phyloP scores from a whole-genome alignment of 2,888 invertebrate species.

The Scotopteryx bipunctaria region DNA sequence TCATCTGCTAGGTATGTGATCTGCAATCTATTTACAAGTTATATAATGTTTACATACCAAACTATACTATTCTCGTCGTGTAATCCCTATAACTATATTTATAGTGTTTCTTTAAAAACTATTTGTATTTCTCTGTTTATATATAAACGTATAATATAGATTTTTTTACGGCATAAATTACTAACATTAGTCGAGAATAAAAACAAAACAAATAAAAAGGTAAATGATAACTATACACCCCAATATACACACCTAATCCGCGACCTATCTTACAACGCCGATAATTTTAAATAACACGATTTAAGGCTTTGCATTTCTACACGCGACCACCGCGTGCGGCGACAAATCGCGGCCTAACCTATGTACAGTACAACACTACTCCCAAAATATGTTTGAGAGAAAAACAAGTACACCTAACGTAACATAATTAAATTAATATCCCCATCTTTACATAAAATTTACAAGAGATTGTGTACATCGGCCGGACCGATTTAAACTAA shows the following conservation, averaged over 20 bases:
- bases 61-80: slow-evolving; percentile 79
- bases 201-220: slow-evolving; percentile 63
- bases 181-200: slow-evolving; percentile 77
- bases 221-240: slow-evolving; percentile 80
- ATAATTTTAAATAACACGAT: slow-evolving; percentile 62
- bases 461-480: slow-evolving; percentile 79
- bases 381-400: slow-evolving; percentile 55
- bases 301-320: slow-evolving; percentile 75
- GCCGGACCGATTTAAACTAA: slow-evolving; percentile 62
- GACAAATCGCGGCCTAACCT: slow-evolving; percentile 47
- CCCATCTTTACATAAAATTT: slow-evolving; percentile 81
- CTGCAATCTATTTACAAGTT: slow-evolving; percentile 78
- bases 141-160: slow-evolving; percentile 76
- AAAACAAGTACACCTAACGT: slow-evolving; percentile 65
- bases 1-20: slow-evolving; percentile 67
- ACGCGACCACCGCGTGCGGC: slow-evolving; percentile 50
- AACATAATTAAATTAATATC: slow-evolving; percentile 79
- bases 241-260: slow-evolving; percentile 78
- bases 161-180: slow-evolving; percentile 79
- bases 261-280: slow-evolving; percentile 74
- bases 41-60: slow-evolving; percentile 80
- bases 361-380: slow-evolving; percentile 38
- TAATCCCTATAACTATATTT: slow-evolving; percentile 79
- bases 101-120: slow-evolving; percentile 75
- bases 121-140: slow-evolving; percentile 80